phyloP scores from a whole-genome alignment of 2,797 vertebrate species.

The Acipenser oxyrinchus region DNA sequence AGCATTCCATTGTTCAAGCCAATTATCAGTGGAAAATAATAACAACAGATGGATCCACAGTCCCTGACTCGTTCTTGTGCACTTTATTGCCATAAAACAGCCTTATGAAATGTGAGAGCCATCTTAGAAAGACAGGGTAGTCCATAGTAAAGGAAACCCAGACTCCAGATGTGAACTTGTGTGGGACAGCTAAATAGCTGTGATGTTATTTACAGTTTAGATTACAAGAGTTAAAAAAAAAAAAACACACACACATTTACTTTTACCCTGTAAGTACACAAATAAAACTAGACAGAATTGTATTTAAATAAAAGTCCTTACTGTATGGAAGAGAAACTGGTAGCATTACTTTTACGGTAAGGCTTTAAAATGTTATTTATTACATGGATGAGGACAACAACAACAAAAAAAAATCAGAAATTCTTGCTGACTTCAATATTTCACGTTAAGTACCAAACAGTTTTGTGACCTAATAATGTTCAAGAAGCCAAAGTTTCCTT shows the following conservation, averaged over 20 bases:
- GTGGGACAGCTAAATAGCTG: slow-evolving; percentile 70
- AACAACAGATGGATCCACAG: slow-evolving; percentile 98
- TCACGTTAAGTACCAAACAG: neutral
- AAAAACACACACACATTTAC: neutral
- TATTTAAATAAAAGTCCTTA: no score
- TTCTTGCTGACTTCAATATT: slow-evolving; percentile 44
- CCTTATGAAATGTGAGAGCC: slow-evolving; percentile 74
- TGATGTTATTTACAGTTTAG: slow-evolving; percentile 34
- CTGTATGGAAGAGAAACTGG: slow-evolving; percentile 8
- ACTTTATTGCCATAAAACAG: slow-evolving; percentile 77
- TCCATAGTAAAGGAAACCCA: slow-evolving; percentile 66
- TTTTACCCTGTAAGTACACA: slow-evolving; percentile 7
- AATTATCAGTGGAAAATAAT: slow-evolving; percentile 99
- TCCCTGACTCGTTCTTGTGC: slow-evolving; percentile 83
- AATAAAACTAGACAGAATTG: no score
- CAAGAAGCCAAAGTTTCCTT: slow-evolving; percentile 28
- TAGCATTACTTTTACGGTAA: slow-evolving; percentile 20
- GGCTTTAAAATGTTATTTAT: slow-evolving; percentile 27
- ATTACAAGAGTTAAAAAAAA: slow-evolving; percentile 18
- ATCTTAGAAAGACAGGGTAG: slow-evolving; percentile 68
- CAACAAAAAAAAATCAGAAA: slow-evolving; percentile 8
- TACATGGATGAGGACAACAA: slow-evolving; percentile 18
- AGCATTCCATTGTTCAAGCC: slow-evolving; percentile 98
- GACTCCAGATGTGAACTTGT: slow-evolving; percentile 91
- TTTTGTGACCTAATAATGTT: no score